Evolutionary conservation across 2,113 vertebrate species (phyloP).

Genomic region (Xenopus laevis): DNA sequence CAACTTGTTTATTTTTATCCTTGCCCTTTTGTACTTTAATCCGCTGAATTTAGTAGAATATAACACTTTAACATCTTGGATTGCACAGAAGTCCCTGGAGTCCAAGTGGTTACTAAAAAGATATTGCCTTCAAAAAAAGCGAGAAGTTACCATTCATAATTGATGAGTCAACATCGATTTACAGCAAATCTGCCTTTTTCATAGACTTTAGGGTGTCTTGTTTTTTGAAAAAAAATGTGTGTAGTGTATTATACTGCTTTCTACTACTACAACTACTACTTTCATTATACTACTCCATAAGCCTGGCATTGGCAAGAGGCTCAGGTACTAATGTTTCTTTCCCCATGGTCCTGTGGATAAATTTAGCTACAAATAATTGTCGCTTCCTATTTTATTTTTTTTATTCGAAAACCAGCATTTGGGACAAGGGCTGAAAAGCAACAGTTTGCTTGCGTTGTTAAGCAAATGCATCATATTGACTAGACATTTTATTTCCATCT

Average conservation of each 20-base stretch:
- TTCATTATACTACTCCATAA: too few relatives aligned
- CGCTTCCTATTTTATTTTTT: conserved; percentile 4
- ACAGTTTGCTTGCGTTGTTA: too few relatives aligned
- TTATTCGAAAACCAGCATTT: too few relatives aligned
- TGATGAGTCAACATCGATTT: not conserved
- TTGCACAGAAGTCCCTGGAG: not conserved
- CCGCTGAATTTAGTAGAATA: too few relatives aligned
- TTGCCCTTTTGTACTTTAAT: too few relatives aligned
- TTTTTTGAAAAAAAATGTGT: not conserved
- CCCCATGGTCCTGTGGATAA: conserved; percentile 22
- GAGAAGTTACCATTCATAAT: not conserved
- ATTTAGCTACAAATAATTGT: conserved; percentile 28
- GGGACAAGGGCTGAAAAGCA: too few relatives aligned
- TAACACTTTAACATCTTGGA: too few relatives aligned
- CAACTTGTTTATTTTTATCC: too few relatives aligned
- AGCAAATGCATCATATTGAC: too few relatives aligned
- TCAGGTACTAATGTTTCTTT: not conserved
- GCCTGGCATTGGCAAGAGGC: conserved; percentile 8
- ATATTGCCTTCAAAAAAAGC: too few relatives aligned
- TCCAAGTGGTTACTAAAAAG: not conserved
- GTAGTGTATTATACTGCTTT: conserved; percentile 10
- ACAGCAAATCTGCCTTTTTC: not conserved
- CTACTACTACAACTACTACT: too few relatives aligned
- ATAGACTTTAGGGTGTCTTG: not conserved
- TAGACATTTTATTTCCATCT: too few relatives aligned